Percentiles rank a stretch among this genome's conserved stretches.
phyloP scores from a whole-genome alignment of 2,113 vertebrate species.

The Antennarius striatus region DNA sequence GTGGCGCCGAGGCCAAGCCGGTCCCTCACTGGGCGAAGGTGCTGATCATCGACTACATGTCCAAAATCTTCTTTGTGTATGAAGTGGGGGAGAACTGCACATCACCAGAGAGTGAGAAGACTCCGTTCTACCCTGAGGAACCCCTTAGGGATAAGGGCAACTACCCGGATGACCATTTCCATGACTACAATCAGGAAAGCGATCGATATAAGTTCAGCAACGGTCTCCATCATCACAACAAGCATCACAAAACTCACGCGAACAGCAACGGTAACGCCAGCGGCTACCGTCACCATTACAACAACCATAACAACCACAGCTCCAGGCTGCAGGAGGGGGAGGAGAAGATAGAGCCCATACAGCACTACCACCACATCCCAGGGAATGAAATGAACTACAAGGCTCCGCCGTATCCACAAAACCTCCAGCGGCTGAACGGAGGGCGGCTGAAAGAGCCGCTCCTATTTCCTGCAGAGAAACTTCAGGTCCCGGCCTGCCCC shows the following conservation, averaged over 20 bases:
- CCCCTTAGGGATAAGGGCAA: constrained; percentile 39
- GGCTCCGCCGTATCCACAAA: constrained; percentile 25
- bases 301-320: constrained; percentile 49
- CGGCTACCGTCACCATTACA: constrained; percentile 36
- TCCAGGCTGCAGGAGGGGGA: constrained; percentile 52
- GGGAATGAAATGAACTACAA: constrained; percentile 60
- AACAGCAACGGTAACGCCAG: constrained; percentile 54
- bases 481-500: constrained; percentile 54
- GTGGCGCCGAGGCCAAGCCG: constrained; percentile 93
- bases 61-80: constrained; percentile 93
- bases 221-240: constrained; percentile 22
- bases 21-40: constrained; percentile 96
- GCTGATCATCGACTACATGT: constrained; percentile 95
- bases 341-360: constrained; percentile 25
- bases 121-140: constrained; percentile 70
- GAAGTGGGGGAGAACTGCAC: constrained; percentile 96
- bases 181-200: constrained; percentile 45
- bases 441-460: constrained; percentile 57
- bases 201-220: constrained; percentile 63
- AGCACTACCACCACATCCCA: constrained; percentile 59
- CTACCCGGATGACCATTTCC: constrained; percentile 31
- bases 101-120: constrained; percentile 69
- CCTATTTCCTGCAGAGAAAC: constrained; percentile 52
- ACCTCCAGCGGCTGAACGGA: constrained; percentile 71
- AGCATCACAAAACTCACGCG: constrained; percentile 41